A percentile compares a stretch with the other conserved stretches of the same genome.
Conservation (phyloP, 2,797 vertebrate species). For the Acipenser oxyrinchus region DNA sequence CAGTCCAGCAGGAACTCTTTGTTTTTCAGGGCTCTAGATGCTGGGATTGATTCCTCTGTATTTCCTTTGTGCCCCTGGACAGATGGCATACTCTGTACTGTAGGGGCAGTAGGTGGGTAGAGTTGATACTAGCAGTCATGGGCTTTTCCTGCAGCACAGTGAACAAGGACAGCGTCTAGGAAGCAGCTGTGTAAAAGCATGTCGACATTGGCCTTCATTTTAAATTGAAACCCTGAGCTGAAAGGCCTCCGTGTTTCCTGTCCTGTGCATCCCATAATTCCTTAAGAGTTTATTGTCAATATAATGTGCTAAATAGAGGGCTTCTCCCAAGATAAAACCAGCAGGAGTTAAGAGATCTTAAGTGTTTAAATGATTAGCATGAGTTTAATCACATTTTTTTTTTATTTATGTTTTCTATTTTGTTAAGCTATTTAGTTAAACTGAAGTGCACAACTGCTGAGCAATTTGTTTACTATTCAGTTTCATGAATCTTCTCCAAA, state of each 20-base stretch:
- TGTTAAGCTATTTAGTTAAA: no score
- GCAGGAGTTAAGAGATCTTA: conserved; percentile 18
- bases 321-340: conserved; percentile 23
- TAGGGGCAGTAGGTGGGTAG: conserved; percentile 31
- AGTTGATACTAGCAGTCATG: conserved; percentile 23
- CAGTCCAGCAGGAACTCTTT: conserved; percentile 18
- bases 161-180: conserved; percentile 36
- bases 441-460: no score
- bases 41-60: conserved; percentile 16
- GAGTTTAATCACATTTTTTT: no score
- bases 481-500: no score
- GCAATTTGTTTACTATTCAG: no score
- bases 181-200: conserved; percentile 58
- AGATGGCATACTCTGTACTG: conserved; percentile 41
- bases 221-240: not conserved
- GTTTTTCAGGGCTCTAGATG: conserved; percentile 38
- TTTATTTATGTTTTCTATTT: no score
- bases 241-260: conserved; percentile 19
- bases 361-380: not conserved
- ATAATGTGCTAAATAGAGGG: conserved; percentile 9
- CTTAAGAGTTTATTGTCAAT: conserved; percentile 26
- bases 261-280: conserved; percentile 24
- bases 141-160: conserved; percentile 42
- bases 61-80: conserved; percentile 30
- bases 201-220: conserved; percentile 24